Evolutionary conservation across 2,797 vertebrate genomes (phyloP).

Genomic region (Silurus aristotelis): DNA sequence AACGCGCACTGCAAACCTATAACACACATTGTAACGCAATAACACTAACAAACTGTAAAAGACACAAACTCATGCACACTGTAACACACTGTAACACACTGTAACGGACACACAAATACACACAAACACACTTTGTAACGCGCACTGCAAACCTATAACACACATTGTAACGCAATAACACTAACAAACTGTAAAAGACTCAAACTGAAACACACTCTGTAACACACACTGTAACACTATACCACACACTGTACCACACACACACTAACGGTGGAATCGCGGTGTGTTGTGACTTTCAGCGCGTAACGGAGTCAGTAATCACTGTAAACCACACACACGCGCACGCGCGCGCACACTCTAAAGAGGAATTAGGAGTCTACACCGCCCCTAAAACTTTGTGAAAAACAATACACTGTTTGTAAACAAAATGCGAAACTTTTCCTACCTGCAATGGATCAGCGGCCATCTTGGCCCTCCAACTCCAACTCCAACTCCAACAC

Average conservation of each 20-base stretch:
- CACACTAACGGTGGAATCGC: background rate
- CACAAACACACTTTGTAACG: too few species aligned
- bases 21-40: too few species aligned
- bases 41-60: too few species aligned
- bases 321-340: background rate
- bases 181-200: too few species aligned
- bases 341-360: background rate
- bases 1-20: too few species aligned
- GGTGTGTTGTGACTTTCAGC: background rate
- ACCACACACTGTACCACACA: background rate
- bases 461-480: constrained; percentile 75
- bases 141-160: too few species aligned
- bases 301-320: background rate
- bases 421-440: constrained; percentile 73
- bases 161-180: too few species aligned
- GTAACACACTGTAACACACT: too few species aligned
- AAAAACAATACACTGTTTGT: constrained; percentile 27
- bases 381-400: background rate
- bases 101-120: too few species aligned
- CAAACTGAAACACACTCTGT: too few species aligned
- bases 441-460: constrained; percentile 84
- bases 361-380: constrained; percentile 16
- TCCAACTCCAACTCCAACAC: constrained; percentile 68
- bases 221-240: too few species aligned
- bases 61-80: too few species aligned